These are phyloP conservation scores for Tenrec ecaudatus DNA, from an alignment of 2,113 vertebrate species.

Conservation along the genomic window DNA sequence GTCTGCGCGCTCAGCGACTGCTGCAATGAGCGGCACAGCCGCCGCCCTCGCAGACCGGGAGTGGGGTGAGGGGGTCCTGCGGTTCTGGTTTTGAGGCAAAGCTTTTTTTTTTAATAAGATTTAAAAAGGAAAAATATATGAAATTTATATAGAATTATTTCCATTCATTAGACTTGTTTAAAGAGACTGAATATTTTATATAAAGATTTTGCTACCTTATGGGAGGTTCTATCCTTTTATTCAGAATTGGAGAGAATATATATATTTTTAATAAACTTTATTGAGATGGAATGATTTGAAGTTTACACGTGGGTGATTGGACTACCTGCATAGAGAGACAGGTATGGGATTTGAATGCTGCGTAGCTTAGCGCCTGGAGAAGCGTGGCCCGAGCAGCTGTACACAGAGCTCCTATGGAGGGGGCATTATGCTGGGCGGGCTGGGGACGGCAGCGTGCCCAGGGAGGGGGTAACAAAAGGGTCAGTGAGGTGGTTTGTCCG, in stretches of 20 bases:
- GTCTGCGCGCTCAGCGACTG: slow-evolving; percentile 75
- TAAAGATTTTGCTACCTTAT: slow-evolving; percentile 88
- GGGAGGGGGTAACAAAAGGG: slow-evolving; percentile 55
- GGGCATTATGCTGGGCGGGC: slow-evolving; percentile 1
- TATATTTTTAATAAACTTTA: slow-evolving; percentile 91
- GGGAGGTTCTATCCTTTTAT: slow-evolving; percentile 89
- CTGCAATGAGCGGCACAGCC: slow-evolving; percentile 15
- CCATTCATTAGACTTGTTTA: slow-evolving; percentile 85
- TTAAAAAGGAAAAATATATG: slow-evolving; percentile 84
- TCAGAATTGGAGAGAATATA: slow-evolving; percentile 90
- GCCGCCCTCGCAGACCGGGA: slow-evolving; percentile 52
- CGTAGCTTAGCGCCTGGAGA: slow-evolving; percentile 68
- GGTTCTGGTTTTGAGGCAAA: slow-evolving; percentile 79
- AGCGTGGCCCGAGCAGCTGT: slow-evolving; percentile 65
- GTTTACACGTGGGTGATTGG: slow-evolving; percentile 86
- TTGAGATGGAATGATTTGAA: slow-evolving; percentile 89
- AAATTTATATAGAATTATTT: slow-evolving; percentile 90
- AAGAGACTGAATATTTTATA: slow-evolving; percentile 89
- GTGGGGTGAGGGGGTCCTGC: neutral
- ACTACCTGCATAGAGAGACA: slow-evolving; percentile 76
- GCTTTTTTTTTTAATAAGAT: slow-evolving; percentile 81
- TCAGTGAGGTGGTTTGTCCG: slow-evolving; percentile 49
- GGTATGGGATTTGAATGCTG: slow-evolving; percentile 72
- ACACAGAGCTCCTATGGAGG: slow-evolving; percentile 24
- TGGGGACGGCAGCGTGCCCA: slow-evolving; percentile 52